These are phyloP conservation scores for Procavia capensis DNA, from an alignment of 2,113 vertebrate species.

Conservation along the genomic window DNA sequence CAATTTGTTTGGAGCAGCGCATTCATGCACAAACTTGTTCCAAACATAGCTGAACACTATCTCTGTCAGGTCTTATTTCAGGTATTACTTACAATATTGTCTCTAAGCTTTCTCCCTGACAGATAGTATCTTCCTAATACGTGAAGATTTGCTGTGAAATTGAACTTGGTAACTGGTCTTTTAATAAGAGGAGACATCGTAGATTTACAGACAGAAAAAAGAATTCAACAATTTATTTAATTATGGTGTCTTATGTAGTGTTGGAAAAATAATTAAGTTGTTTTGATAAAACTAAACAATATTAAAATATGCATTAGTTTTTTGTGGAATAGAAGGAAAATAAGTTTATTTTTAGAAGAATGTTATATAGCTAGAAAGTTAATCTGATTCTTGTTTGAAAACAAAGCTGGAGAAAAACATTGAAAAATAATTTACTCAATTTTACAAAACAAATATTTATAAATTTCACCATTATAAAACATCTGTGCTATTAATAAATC, in stretches of 20 bases:
- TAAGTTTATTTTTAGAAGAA: not conserved
- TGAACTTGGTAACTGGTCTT: not conserved
- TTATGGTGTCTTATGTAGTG: not conserved
- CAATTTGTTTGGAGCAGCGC: constrained; percentile 75
- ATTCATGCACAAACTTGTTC: constrained; percentile 4
- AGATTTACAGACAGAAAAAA: not conserved
- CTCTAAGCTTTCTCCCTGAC: not conserved
- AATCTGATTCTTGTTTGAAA: not conserved
- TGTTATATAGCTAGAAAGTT: not conserved
- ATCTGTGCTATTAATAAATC: not conserved
- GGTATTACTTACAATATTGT: not conserved
- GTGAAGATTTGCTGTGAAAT: not conserved
- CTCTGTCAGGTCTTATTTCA: constrained; percentile 50
- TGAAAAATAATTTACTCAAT: not conserved
- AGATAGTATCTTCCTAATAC: not conserved
- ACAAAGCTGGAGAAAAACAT: not conserved
- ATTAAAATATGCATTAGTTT: not conserved
- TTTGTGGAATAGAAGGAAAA: not conserved
- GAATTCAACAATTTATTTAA: not conserved
- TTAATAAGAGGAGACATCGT: not conserved
- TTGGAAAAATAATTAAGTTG: not conserved
- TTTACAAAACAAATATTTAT: not conserved
- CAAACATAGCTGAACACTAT: constrained; percentile 27
- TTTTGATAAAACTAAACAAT: not conserved
- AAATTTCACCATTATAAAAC: constrained; percentile 10